A percentile compares a stretch with the other conserved stretches of the same genome.
Conservation (phyloP, 2,113 vertebrate genomes). For the Brachyistius frenatus region DNA sequence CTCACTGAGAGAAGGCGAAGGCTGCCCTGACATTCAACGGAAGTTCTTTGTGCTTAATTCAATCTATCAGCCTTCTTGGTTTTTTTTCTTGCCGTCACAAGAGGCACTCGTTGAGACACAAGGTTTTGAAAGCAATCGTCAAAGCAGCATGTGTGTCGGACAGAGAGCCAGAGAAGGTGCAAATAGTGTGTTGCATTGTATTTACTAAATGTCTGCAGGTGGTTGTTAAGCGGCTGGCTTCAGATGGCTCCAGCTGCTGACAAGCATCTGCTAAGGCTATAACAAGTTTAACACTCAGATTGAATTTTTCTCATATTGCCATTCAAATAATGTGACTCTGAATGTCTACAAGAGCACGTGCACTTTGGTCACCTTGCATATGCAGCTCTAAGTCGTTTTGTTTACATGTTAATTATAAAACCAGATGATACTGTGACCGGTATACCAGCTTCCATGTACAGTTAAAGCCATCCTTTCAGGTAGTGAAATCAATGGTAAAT, state of each 20-base stretch:
- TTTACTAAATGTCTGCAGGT: constrained; percentile 47
- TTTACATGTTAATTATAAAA: too few relatives aligned
- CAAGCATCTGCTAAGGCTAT: constrained; percentile 16
- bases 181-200: constrained; percentile 53
- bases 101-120: constrained; percentile 11
- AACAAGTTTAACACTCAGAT: constrained; percentile 9
- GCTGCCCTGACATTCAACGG: constrained; percentile 1
- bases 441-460: too few relatives aligned
- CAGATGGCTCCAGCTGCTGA: constrained; percentile 17
- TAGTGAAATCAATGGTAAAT: background rate
- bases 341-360: background rate
- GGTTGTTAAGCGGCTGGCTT: constrained; percentile 32
- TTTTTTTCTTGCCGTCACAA: constrained; percentile 9
- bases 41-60: constrained; percentile 3
- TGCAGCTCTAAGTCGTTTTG: too few relatives aligned
- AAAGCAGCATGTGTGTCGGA: background rate
- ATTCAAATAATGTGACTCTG: constrained; percentile 2
- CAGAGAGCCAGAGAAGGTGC: constrained; percentile 14
- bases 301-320: background rate
- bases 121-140: constrained; percentile 22
- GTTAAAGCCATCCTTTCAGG: constrained; percentile 2
- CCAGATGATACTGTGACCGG: too few relatives aligned
- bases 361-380: too few relatives aligned
- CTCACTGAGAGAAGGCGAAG: background rate
- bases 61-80: constrained; percentile 3